These are phyloP conservation scores for Coptodon bakossiorum DNA, from an alignment of 2,113 vertebrate species.

Conservation along the genomic window DNA sequence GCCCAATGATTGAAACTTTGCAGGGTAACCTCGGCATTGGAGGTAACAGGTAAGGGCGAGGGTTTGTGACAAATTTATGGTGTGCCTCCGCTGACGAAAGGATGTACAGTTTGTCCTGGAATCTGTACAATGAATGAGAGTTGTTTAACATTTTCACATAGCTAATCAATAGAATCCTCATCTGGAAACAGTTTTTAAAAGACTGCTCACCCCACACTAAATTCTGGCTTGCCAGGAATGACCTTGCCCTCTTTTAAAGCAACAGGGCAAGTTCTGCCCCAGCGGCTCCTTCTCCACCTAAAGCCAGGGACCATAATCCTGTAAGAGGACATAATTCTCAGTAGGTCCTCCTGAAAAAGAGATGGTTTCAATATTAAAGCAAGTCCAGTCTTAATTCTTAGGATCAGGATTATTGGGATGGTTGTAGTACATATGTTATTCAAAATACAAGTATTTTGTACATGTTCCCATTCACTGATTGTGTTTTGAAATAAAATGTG, in stretches of 20 bases:
- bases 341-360: slow-evolving; percentile 77
- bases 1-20: slow-evolving; percentile 82
- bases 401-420: background rate
- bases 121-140: slow-evolving; percentile 65
- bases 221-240: slow-evolving; percentile 72
- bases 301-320: slow-evolving; percentile 74
- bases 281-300: slow-evolving; percentile 85
- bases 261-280: slow-evolving; percentile 84
- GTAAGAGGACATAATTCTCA: slow-evolving; percentile 69
- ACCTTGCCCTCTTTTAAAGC: slow-evolving; percentile 81
- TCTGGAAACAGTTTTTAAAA: background rate
- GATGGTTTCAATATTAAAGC: background rate
- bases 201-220: slow-evolving; percentile 77
- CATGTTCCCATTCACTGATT: background rate
- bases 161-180: background rate
- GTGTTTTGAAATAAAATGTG: background rate
- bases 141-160: background rate
- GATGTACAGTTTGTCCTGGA: slow-evolving; percentile 88
- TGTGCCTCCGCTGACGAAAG: slow-evolving; percentile 80
- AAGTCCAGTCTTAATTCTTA: background rate
- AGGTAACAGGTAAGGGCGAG: slow-evolving; percentile 82
- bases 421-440: background rate
- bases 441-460: background rate
- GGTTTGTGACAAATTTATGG: slow-evolving; percentile 78
- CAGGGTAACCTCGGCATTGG: slow-evolving; percentile 86